These are phyloP conservation scores for Torymus auratus DNA, from an alignment of 2,888 invertebrate species.

Conservation along the genomic window DNA sequence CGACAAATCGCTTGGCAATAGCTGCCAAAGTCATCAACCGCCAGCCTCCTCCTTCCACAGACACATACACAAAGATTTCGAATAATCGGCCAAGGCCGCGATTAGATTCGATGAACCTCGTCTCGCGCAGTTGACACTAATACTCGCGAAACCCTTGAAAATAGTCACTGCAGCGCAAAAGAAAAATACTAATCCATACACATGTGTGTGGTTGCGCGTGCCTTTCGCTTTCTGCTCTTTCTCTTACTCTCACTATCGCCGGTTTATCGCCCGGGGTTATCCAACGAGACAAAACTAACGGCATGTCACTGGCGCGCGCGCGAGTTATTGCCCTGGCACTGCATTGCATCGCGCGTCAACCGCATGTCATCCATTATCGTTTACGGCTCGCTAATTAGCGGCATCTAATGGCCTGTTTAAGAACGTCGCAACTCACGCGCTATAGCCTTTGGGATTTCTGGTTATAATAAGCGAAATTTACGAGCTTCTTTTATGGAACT, in stretches of 20 bases:
- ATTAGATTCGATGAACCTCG: not conserved
- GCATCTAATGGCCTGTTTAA: slow-evolving; percentile 61
- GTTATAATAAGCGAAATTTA: slow-evolving; percentile 53
- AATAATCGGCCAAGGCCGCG: slow-evolving; percentile 8
- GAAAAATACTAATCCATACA: no score
- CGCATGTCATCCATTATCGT: slow-evolving; percentile 74
- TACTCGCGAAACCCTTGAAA: no score
- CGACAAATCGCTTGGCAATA: no score
- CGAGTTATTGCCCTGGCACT: slow-evolving; percentile 39
- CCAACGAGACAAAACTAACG: slow-evolving; percentile 75
- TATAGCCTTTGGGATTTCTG: slow-evolving; percentile 37
- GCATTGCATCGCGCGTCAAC: slow-evolving; percentile 67
- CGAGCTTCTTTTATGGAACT: slow-evolving; percentile 53
- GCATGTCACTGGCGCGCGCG: slow-evolving; percentile 67
- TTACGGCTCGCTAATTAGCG: slow-evolving; percentile 75
- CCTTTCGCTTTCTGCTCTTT: no score
- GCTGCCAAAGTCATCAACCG: not conserved
- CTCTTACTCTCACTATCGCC: slow-evolving; percentile 24
- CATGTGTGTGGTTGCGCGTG: no score
- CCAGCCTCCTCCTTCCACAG: not conserved
- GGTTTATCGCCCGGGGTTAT: slow-evolving; percentile 75
- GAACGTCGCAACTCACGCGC: slow-evolving; percentile 44
- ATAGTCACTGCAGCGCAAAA: no score
- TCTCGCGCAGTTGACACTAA: not conserved
- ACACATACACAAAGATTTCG: not conserved